A percentile compares a stretch with the other conserved stretches of the same genome.
Conservation (phyloP, 2,113 vertebrate genomes). For the Indicator indicator region DNA sequence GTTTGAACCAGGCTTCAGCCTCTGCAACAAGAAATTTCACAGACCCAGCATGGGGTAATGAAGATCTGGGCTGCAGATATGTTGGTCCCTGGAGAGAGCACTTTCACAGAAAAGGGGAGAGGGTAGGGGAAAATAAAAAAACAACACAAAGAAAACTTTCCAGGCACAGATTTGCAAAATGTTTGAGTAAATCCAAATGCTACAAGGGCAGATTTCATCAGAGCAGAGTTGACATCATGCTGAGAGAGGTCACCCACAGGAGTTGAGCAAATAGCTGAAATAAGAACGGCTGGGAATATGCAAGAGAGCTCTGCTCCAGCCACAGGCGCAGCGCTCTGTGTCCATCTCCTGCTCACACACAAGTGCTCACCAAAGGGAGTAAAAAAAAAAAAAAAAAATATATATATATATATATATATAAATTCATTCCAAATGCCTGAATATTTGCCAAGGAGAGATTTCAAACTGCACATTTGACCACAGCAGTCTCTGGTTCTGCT, state of each 20-base stretch:
- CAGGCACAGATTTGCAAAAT: conserved; percentile 52
- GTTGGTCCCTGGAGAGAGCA: not conserved
- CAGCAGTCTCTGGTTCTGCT: conserved; percentile 18
- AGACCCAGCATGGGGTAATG: not conserved
- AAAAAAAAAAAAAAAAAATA: not conserved
- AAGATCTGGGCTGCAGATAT: conserved; percentile 31
- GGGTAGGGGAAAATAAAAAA: not conserved
- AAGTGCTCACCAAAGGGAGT: not conserved
- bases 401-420: too few species aligned
- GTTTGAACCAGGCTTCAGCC: not conserved
- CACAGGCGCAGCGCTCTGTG: not conserved
- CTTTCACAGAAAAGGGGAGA: conserved; percentile 27
- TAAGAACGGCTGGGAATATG: not conserved
- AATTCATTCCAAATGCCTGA: not conserved
- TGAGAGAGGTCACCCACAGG: conserved; percentile 63
- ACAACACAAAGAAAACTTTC: conserved; percentile 27
- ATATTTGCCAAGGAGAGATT: conserved; percentile 43
- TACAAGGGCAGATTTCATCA: conserved; percentile 62
- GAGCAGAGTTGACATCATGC: conserved; percentile 30
- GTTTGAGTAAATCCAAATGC: conserved; percentile 50
- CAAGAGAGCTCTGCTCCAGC: not conserved
- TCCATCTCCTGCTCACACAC: conserved; percentile 27
- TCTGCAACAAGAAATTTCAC: conserved; percentile 23
- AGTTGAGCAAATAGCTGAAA: conserved; percentile 54
- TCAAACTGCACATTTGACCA: not conserved